Percentiles rank a stretch among this genome's conserved stretches.
Evolutionary conservation across 2,888 invertebrate species (phyloP).

Genomic region (Lydus trimaculatus): DNA sequence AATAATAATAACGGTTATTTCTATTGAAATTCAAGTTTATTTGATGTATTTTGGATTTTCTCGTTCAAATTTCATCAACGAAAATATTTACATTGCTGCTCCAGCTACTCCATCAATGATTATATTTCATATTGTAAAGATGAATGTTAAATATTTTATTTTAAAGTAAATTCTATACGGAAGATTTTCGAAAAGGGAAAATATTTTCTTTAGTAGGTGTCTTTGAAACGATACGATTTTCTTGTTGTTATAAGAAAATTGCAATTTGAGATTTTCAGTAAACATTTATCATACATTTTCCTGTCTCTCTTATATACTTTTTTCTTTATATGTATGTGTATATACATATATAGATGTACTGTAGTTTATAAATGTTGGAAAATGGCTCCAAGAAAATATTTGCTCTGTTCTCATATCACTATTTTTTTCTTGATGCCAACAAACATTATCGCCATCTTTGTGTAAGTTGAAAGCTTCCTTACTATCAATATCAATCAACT

Average conservation of each 20-base stretch:
- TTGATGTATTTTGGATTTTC: background rate
- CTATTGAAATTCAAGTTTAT: background rate
- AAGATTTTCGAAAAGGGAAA: background rate
- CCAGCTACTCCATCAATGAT: background rate
- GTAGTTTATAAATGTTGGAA: background rate
- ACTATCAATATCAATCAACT: constrained; percentile 7
- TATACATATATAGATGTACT: background rate
- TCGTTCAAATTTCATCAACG: background rate
- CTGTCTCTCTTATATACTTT: background rate
- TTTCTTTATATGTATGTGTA: background rate
- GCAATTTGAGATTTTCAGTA: constrained; percentile 5
- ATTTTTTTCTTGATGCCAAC: background rate
- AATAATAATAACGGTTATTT: too few relatives aligned
- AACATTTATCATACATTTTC: background rate
- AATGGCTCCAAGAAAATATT: background rate
- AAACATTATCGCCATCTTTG: constrained; percentile 3
- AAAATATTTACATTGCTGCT: background rate
- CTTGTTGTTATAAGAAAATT: background rate
- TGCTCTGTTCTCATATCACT: background rate
- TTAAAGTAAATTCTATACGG: background rate
- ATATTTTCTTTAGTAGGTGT: background rate
- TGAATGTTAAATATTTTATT: background rate
- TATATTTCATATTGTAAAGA: background rate
- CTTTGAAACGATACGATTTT: background rate
- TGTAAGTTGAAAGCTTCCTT: background rate